phyloP scores from a whole-genome alignment of 2,888 invertebrate species.

The Smittia sp. region DNA sequence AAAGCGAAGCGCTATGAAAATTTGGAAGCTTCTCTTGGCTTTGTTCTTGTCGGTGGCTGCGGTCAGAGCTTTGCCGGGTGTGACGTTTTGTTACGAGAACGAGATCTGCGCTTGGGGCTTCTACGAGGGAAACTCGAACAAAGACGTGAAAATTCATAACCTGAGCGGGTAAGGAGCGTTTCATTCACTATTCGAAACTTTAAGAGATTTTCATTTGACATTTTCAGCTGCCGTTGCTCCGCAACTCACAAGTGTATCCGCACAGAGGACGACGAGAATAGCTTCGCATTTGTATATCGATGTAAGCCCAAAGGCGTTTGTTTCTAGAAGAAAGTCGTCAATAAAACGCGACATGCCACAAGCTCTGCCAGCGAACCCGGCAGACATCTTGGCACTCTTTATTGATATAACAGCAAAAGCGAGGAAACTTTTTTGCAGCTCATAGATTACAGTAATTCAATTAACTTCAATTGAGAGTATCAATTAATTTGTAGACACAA shows the following conservation, averaged over 20 bases:
- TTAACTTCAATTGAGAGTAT: slow-evolving; percentile 15
- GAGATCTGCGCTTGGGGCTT: slow-evolving; percentile 12
- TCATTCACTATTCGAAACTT: background rate
- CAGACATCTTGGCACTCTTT: slow-evolving; percentile 18
- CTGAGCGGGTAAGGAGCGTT: background rate
- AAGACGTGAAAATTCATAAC: background rate
- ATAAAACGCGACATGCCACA: background rate
- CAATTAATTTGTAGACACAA: background rate
- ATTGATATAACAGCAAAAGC: background rate
- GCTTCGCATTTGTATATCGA: slow-evolving; percentile 8
- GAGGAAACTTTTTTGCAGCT: background rate
- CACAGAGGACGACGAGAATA: background rate
- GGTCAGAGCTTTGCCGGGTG: background rate
- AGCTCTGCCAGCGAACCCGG: background rate
- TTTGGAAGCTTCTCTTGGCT: background rate
- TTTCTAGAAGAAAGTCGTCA: background rate
- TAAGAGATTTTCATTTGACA: background rate
- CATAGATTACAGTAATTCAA: background rate
- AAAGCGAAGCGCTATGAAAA: background rate
- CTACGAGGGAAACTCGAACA: background rate
- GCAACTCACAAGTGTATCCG: slow-evolving; percentile 4
- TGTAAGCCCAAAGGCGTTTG: background rate
- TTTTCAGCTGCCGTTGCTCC: slow-evolving; percentile 29
- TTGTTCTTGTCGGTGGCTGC: background rate
- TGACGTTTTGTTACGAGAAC: background rate